Evolutionary conservation across 1,140 invertebrate species (phyloP).

Genomic region (Nautilus pompilius): DNA sequence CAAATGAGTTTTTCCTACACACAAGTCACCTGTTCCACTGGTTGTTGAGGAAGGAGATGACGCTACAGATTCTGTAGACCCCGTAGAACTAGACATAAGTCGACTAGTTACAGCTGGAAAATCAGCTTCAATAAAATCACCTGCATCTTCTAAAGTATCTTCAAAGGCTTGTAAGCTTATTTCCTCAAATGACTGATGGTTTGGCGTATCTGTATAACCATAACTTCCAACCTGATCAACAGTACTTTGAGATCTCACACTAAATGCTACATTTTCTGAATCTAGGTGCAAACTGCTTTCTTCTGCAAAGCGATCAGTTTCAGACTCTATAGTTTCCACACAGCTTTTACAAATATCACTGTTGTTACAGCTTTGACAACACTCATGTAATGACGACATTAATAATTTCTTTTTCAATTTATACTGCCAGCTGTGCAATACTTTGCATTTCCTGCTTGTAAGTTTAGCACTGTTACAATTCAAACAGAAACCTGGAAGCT

Average conservation of each 20-base stretch:
- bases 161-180: no score
- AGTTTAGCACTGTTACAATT: slow-evolving; percentile 1
- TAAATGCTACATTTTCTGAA: no score
- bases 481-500: no score
- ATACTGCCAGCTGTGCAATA: neutral
- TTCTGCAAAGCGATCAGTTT: no score
- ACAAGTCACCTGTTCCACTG: no score
- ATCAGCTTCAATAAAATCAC: slow-evolving; percentile 50
- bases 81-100: slow-evolving; percentile 37
- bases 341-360: neutral
- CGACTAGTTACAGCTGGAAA: slow-evolving; percentile 34
- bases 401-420: slow-evolving; percentile 1
- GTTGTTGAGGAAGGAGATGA: no score
- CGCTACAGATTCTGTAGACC: slow-evolving; percentile 9
- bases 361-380: neutral
- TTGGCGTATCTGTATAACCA: no score
- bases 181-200: no score
- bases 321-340: neutral
- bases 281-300: no score
- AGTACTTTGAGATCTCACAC: no score
- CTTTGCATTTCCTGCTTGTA: neutral
- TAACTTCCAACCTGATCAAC: no score
- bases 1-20: no score
- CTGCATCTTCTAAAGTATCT: slow-evolving; percentile 38
- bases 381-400: neutral